These are phyloP conservation scores for Nasonia giraulti DNA, from an alignment of 1,140 invertebrate species.

Conservation along the genomic window DNA sequence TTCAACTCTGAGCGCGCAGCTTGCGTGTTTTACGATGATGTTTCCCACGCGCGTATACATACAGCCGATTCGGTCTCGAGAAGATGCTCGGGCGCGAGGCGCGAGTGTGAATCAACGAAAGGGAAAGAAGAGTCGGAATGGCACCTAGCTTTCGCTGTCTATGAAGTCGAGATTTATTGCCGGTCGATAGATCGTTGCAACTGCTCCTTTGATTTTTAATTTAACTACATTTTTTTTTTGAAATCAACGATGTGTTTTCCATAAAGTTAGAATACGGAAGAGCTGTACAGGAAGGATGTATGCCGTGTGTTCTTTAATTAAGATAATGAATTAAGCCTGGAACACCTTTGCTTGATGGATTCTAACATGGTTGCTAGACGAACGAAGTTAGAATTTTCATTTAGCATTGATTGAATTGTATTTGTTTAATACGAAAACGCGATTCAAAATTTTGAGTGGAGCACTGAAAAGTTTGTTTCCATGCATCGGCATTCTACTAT, in stretches of 20 bases:
- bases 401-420: no score
- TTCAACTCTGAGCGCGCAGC: background rate
- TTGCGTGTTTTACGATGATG: background rate
- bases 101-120: background rate
- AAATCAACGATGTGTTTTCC: no score
- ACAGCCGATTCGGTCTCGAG: background rate
- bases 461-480: background rate
- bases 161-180: background rate
- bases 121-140: background rate
- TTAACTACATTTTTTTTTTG: background rate
- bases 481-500: no score
- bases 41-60: background rate
- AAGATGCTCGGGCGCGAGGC: background rate
- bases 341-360: no score
- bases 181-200: background rate
- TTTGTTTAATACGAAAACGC: no score
- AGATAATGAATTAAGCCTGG: no score
- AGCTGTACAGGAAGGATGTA: no score
- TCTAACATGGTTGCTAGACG: no score
- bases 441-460: no score
- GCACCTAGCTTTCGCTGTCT: conserved; percentile 29
- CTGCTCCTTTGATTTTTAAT: background rate
- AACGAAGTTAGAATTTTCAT: no score
- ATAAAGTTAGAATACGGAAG: no score
- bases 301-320: no score